Percentiles rank a stretch among this genome's conserved stretches.
Conservation (phyloP, 2,888 invertebrate genomes). For the Artemia sp. region DNA sequence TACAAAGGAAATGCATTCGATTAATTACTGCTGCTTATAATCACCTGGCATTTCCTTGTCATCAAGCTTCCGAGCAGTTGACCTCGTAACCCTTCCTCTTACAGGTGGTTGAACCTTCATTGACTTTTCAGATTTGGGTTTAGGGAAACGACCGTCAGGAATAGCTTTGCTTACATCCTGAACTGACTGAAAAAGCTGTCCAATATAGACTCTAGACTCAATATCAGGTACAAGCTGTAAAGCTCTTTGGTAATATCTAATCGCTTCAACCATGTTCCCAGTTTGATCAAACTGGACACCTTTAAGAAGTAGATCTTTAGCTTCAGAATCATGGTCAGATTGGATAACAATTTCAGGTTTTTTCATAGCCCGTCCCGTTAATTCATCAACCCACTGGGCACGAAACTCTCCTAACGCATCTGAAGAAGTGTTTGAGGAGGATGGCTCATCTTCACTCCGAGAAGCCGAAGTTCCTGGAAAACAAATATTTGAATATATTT, state of each 20-base stretch:
- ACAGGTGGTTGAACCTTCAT: no score
- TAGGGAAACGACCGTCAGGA: no score
- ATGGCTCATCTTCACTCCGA: background rate
- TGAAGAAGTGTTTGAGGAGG: background rate
- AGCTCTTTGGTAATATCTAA: slow-evolving; percentile 69
- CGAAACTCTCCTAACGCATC: background rate
- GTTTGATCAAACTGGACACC: slow-evolving; percentile 64
- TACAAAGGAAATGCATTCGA: no score
- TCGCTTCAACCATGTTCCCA: slow-evolving; percentile 69
- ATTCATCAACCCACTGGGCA: background rate
- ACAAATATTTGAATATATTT: no score
- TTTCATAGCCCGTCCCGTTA: background rate
- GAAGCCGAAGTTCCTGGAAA: no score
- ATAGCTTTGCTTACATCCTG: slow-evolving; percentile 15
- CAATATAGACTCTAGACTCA: slow-evolving; percentile 51
- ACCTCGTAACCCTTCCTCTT: no score
- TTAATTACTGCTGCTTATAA: no score
- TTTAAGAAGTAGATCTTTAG: slow-evolving; percentile 51
- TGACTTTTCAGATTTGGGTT: no score
- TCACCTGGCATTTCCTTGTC: no score
- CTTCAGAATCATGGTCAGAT: slow-evolving; percentile 36
- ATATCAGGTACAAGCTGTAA: slow-evolving; percentile 82
- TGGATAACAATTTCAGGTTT: background rate
- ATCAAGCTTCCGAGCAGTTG: no score
- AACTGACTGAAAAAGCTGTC: no score